A percentile compares a stretch with the other conserved stretches of the same genome.
These are phyloP conservation scores for Asbolus verrucosus DNA, from an alignment of 1,140 invertebrate genomes.

Conservation along the genomic window DNA sequence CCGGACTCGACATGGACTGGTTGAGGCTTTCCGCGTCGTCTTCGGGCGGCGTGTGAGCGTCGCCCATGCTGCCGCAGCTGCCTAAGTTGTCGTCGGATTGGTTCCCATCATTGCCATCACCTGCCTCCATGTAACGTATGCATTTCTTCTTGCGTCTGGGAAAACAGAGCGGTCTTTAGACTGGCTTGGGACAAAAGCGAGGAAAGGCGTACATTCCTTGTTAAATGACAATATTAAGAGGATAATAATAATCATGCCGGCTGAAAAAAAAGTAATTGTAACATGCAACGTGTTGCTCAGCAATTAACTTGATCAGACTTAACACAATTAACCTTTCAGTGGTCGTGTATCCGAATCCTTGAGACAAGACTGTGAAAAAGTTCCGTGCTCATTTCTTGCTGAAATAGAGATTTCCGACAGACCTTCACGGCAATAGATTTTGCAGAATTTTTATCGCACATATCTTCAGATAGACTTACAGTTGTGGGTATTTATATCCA, in stretches of 20 bases:
- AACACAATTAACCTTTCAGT: background rate
- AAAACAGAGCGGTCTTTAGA: conserved; percentile 54
- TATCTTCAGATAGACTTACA: too few species aligned
- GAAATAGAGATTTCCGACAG: too few species aligned
- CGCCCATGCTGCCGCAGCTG: conserved; percentile 80
- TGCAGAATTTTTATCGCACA: too few species aligned
- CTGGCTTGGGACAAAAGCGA: too few species aligned
- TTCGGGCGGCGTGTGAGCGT: conserved; percentile 75
- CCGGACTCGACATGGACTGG: conserved; percentile 81
- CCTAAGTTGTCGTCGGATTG: conserved; percentile 83
- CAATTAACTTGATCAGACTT: too few species aligned
- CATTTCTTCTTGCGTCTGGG: conserved; percentile 98
- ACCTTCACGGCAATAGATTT: too few species aligned
- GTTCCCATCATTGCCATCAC: conserved; percentile 78
- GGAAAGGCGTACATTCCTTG: conserved; percentile 3
- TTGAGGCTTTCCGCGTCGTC: conserved; percentile 75
- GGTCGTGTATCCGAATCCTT: too few species aligned
- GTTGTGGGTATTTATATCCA: too few species aligned
- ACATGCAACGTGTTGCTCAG: conserved; percentile 34
- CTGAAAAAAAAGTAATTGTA: conserved; percentile 22
- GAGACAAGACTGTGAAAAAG: too few species aligned
- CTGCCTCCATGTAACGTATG: conserved; percentile 91
- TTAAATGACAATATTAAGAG: conserved; percentile 34
- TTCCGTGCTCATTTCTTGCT: too few species aligned
- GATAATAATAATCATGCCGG: conserved; percentile 46